Evolutionary conservation across 2,888 invertebrate species (phyloP).

Genomic region (Xestia c-nigrum): DNA sequence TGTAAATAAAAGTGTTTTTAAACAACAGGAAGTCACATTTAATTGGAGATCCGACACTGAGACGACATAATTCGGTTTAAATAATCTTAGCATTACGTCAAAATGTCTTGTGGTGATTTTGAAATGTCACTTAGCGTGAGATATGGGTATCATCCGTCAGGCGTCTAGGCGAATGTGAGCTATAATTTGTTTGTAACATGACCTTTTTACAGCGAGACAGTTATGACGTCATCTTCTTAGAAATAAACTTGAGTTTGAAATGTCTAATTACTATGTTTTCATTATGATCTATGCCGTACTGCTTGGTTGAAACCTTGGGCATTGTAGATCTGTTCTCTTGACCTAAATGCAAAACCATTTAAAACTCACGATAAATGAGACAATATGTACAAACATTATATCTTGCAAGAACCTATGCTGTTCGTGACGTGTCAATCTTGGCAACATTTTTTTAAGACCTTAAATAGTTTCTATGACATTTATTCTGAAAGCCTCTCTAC

Average conservation of each 20-base stretch:
- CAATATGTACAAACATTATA: not conserved
- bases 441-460: not conserved
- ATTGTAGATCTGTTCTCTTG: not conserved
- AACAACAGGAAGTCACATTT: constrained; percentile 44
- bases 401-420: not conserved
- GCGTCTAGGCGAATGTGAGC: constrained; percentile 19
- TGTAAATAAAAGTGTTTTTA: constrained; percentile 72
- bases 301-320: not conserved
- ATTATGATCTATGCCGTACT: not conserved
- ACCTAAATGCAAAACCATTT: not conserved
- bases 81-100: constrained; percentile 50
- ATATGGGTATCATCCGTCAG: constrained; percentile 42
- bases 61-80: constrained; percentile 50
- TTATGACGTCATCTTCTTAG: constrained; percentile 28
- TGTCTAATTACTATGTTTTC: not conserved
- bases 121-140: constrained; percentile 48
- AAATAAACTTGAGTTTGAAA: constrained; percentile 19
- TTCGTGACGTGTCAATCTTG: not conserved
- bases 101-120: constrained; percentile 49
- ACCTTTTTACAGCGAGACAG: constrained; percentile 40
- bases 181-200: constrained; percentile 52
- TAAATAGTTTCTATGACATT: too few relatives aligned
- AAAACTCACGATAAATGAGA: not conserved
- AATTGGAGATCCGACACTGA: constrained; percentile 48
- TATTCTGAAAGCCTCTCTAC: not conserved